Evolutionary conservation across 2,888 invertebrate genomes (phyloP).

Genomic region (Pecten maximus): DNA sequence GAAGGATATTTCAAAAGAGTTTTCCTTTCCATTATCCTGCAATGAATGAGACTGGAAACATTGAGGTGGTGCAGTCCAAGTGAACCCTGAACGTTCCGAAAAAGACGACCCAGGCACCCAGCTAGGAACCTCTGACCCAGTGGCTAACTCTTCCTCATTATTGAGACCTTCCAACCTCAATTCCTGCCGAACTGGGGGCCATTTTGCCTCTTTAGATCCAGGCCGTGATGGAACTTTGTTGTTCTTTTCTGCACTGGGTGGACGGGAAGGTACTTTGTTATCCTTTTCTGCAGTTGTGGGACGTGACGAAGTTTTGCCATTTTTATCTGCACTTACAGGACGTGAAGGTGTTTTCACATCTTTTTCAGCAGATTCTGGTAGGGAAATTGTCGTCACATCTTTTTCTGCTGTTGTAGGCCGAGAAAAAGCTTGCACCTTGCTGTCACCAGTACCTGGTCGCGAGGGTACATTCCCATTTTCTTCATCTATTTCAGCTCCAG

Average conservation of each 20-base stretch:
- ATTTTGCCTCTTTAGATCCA: background rate
- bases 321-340: background rate
- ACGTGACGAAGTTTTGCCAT: background rate
- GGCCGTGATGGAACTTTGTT: background rate
- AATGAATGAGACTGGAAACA: background rate
- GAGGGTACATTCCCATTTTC: background rate
- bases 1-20: slow-evolving; percentile 9
- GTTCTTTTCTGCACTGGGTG: background rate
- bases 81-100: background rate
- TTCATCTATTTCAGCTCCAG: background rate
- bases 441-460: background rate
- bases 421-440: background rate
- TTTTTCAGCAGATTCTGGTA: background rate
- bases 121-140: background rate
- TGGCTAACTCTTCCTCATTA: background rate
- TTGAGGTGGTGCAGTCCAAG: background rate
- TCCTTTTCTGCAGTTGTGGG: background rate
- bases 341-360: background rate
- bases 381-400: background rate
- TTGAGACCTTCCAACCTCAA: background rate
- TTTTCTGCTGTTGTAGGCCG: background rate
- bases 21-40: background rate
- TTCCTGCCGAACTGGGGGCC: background rate
- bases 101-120: background rate
- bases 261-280: background rate